Percentiles rank a stretch among this genome's conserved stretches.
These are phyloP conservation scores for Congeria kusceri DNA, from an alignment of 2,888 invertebrate species.

Conservation along the genomic window DNA sequence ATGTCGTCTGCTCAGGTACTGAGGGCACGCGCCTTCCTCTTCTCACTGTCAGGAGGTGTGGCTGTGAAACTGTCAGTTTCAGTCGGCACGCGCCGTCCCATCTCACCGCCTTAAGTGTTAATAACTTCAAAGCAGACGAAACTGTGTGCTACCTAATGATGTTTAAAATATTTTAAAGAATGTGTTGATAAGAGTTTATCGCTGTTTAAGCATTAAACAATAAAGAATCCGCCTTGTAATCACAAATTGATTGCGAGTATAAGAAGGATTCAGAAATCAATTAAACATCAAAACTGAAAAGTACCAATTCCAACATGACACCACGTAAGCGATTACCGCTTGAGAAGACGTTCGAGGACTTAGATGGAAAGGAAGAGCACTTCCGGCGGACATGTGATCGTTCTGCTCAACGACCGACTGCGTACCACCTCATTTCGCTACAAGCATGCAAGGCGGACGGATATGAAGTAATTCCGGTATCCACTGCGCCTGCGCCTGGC, in stretches of 20 bases:
- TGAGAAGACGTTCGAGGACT: constrained; percentile 17
- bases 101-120: neutral
- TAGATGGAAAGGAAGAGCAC: constrained; percentile 23
- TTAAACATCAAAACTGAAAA: no score
- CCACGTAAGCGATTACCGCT: no score
- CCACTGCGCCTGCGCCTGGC: constrained; percentile 74
- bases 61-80: no score
- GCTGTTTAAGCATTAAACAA: no score
- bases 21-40: no score
- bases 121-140: neutral
- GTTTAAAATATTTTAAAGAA: neutral
- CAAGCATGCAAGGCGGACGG: constrained; percentile 66
- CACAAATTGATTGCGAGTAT: no score
- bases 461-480: constrained; percentile 73
- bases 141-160: neutral
- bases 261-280: no score
- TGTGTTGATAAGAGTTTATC: no score
- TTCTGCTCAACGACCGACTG: constrained; percentile 38
- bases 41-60: no score
- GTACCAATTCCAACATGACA: no score
- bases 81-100: neutral
- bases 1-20: no score
- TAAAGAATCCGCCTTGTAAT: no score
- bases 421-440: constrained; percentile 57
- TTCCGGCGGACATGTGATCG: constrained; percentile 67